phyloP scores from a whole-genome alignment of 2,888 invertebrate genomes.

The Sepioteuthis lessoniana region DNA sequence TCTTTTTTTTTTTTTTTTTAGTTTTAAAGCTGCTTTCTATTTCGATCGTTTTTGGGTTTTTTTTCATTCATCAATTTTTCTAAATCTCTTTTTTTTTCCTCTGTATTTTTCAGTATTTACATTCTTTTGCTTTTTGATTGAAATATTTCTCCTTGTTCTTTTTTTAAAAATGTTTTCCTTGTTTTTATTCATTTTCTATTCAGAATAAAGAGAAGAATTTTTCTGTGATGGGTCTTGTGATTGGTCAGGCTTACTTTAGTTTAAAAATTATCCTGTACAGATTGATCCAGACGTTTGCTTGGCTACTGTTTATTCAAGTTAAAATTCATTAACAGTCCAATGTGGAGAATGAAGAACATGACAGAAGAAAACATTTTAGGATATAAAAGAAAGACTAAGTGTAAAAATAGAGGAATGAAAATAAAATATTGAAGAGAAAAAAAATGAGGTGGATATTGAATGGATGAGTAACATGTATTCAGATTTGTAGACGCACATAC shows the following conservation, averaged over 20 bases:
- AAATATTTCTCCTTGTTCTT: neutral
- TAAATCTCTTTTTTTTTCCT: neutral
- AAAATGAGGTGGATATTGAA: too few relatives aligned
- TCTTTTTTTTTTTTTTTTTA: too few relatives aligned
- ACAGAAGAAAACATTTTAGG: neutral
- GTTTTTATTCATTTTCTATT: neutral
- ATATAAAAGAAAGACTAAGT: neutral
- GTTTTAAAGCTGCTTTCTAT: too few relatives aligned
- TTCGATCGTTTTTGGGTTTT: too few relatives aligned
- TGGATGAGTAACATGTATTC: too few relatives aligned
- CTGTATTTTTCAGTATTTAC: neutral
- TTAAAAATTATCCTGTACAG: neutral
- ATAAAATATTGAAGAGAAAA: neutral
- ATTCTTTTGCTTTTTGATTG: too few relatives aligned
- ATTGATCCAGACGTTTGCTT: neutral
- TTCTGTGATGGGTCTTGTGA: neutral
- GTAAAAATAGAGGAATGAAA: neutral
- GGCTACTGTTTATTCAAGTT: slow-evolving; percentile 40
- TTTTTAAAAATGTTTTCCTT: neutral
- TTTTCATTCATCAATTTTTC: too few relatives aligned
- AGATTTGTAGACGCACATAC: too few relatives aligned
- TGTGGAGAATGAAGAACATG: neutral
- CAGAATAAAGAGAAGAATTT: neutral
- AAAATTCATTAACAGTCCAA: slow-evolving; percentile 46
- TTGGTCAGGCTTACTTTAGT: slow-evolving; percentile 21